Conservation (phyloP, 2,888 invertebrate genomes). For the Noctua janthina region DNA sequence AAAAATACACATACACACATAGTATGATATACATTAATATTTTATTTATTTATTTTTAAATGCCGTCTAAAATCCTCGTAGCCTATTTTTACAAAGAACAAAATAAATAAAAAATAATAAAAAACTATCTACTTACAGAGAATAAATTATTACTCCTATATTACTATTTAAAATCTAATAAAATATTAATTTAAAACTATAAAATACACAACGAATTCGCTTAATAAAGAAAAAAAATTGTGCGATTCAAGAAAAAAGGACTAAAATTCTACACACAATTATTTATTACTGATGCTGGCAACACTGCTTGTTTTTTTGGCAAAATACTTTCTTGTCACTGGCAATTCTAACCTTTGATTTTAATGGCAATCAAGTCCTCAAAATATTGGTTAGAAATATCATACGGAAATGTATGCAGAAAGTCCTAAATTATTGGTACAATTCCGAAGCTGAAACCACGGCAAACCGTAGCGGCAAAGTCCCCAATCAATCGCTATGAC, state of each 20-base stretch:
- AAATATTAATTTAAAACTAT: conserved; percentile 63
- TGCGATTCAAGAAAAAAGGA: conserved; percentile 61
- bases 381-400: background rate
- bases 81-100: conserved; percentile 71
- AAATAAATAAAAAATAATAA: conserved; percentile 66
- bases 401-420: background rate
- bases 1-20: conserved; percentile 70
- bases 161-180: conserved; percentile 54
- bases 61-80: conserved; percentile 70
- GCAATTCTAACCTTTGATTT: conserved; percentile 45
- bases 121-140: conserved; percentile 68
- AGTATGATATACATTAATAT: conserved; percentile 63
- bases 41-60: conserved; percentile 68
- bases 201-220: conserved; percentile 63
- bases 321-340: conserved; percentile 52
- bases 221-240: conserved; percentile 60
- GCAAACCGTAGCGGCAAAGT: background rate
- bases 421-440: background rate
- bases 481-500: background rate
- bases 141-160: conserved; percentile 68
- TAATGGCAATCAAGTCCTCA: background rate
- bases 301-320: conserved; percentile 60
- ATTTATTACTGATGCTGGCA: conserved; percentile 54
- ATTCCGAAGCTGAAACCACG: background rate
- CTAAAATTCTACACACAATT: conserved; percentile 61